Base-by-base conservation (phyloP, 2,888 invertebrate species). In the Drosophila atroscutellata region DNA sequence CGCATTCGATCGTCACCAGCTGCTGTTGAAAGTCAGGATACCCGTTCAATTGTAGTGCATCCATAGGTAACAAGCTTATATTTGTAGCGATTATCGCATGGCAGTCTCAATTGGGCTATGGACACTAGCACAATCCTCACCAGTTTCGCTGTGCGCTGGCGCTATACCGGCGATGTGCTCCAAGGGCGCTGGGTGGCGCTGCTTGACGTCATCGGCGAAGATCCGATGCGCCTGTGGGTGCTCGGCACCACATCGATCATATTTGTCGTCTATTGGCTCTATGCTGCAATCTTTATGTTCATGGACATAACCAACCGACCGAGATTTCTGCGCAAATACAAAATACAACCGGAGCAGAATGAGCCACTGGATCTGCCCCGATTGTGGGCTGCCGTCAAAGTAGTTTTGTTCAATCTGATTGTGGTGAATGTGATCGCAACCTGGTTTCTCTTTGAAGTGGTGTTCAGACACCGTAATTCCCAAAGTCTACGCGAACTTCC, bases 271-370 rank as follows among this genome's bases (percentile, higher is more conserved):
- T 97, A 97, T 92, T 97, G 97, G 97, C 67, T 94, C 0, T 94
- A 96, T 83, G 97, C 97, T 2, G 94, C 94, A 0, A 93, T 96
- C 68, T 96, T 96, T 85, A 95, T 96, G 0, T 75, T 96, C 34
- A 93, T 97, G 90, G 97, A 97, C 89, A 78, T 96, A 4, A 95
- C 96, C 2, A 96, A 96, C 77, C 94, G 94, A 75, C 97, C 97
- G 9, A 93, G 93, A 5, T 94, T 94, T 73, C 88, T 97, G 60
- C 93, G 96, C 47, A 94, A 95, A 74, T 97, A 97, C 92, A 97
- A 97, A 93, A 95, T 97, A 69, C 97, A 97, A 90, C 95, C 96
- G 0, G 96, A 96, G 5, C 96, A 95, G 55, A 96, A 97, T 92
- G 96, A 96, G 83, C 96, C 96, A 0, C 95, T 96, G 20, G 94